Percentiles rank a stretch among this genome's conserved stretches.
phyloP scores from a whole-genome alignment of 2,888 invertebrate genomes.

The Campoletis raptor region DNA sequence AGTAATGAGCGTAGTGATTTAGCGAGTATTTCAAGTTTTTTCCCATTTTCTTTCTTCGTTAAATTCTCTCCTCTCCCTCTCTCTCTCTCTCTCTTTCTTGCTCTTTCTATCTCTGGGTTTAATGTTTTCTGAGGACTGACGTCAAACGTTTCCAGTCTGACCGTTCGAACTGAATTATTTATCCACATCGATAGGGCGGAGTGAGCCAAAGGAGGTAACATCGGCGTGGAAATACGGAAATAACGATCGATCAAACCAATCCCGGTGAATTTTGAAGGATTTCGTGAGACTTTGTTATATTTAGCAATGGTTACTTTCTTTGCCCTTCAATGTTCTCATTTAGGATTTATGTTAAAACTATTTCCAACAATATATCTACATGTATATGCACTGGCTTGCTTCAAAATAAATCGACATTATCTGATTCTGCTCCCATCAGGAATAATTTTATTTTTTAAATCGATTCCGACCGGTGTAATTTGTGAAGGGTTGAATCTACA shows the following conservation, averaged over 20 bases:
- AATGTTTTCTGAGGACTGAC: slow-evolving; percentile 61
- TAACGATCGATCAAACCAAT: slow-evolving; percentile 66
- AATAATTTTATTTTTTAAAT: not conserved
- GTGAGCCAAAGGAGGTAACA: slow-evolving; percentile 48
- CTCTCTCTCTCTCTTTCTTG: not conserved
- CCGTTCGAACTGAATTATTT: slow-evolving; percentile 67
- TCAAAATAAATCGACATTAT: slow-evolving; percentile 3
- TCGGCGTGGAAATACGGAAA: slow-evolving; percentile 60
- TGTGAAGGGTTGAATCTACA: not conserved
- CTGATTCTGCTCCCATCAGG: not conserved
- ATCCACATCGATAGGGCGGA: slow-evolving; percentile 62
- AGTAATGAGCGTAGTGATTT: slow-evolving; percentile 8
- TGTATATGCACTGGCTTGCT: not conserved
- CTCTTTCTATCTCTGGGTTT: slow-evolving; percentile 17
- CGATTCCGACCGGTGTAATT: not conserved
- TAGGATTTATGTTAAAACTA: slow-evolving; percentile 4
- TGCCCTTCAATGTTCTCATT: not conserved
- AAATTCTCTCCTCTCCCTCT: not conserved
- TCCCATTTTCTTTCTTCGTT: not conserved
- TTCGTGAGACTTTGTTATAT: slow-evolving; percentile 37
- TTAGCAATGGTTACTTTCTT: slow-evolving; percentile 22
- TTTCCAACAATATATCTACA: not conserved
- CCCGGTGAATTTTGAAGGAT: slow-evolving; percentile 51
- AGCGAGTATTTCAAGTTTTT: slow-evolving; percentile 21
- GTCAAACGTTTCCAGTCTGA: slow-evolving; percentile 65